These are phyloP conservation scores for Ascidia mentula DNA, from an alignment of 23 tunicate species.

Conservation along the genomic window DNA sequence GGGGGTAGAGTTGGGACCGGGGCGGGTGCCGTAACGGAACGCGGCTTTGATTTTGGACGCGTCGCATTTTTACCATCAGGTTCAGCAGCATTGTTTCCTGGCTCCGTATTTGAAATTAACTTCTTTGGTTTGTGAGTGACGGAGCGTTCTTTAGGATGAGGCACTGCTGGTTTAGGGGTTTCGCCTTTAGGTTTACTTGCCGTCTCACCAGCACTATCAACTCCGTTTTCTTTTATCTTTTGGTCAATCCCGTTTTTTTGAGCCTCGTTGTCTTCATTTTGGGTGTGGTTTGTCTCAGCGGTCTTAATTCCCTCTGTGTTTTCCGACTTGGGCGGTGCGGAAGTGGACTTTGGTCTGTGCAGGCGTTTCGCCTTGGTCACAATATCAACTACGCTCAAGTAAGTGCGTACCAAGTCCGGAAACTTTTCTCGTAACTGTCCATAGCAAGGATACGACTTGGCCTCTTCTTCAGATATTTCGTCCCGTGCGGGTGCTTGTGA, in stretches of 20 bases:
- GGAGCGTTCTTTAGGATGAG: neutral
- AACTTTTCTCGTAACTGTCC: slow-evolving; percentile 10
- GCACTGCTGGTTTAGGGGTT: neutral
- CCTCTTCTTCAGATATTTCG: neutral
- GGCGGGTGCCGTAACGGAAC: slow-evolving; percentile 2
- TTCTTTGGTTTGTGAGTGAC: neutral
- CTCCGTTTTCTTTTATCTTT: neutral
- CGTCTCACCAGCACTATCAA: neutral
- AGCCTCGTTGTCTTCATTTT: neutral
- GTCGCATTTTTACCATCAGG: neutral
- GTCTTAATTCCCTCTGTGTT: neutral
- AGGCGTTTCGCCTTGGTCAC: slow-evolving; percentile 6
- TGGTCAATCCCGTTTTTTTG: neutral
- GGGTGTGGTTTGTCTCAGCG: neutral
- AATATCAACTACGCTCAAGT: slow-evolving; percentile 23
- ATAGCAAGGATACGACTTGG: neutral
- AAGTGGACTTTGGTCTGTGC: neutral
- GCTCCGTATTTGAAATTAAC: neutral
- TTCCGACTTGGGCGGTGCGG: neutral
- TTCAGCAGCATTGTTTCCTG: no score
- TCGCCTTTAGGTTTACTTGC: neutral
- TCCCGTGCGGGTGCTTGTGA: neutral
- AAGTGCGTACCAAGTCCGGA: neutral
- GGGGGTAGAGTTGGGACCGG: neutral
- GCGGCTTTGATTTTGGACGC: neutral